phyloP scores from a whole-genome alignment of 2,888 invertebrate genomes.

The Seira musarum region DNA sequence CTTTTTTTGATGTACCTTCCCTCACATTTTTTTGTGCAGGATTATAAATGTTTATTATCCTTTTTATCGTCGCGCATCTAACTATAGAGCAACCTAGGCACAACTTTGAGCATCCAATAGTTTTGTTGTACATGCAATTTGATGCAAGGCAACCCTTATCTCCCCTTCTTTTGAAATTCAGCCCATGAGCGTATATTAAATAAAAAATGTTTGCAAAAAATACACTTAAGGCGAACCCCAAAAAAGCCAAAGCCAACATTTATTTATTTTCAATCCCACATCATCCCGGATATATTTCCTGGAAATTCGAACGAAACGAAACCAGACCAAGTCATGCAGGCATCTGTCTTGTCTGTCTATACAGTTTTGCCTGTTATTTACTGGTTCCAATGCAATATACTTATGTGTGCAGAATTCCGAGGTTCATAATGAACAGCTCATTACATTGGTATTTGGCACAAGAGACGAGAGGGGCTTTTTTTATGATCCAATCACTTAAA shows the following conservation, averaged over 20 bases:
- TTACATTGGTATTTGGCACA: constrained; percentile 39
- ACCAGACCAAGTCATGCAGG: too few relatives aligned
- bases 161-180: neutral
- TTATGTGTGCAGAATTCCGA: neutral
- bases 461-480: neutral
- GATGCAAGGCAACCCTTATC: constrained; percentile 21
- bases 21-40: neutral
- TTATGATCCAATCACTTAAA: too few relatives aligned
- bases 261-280: neutral
- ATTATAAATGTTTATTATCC: neutral
- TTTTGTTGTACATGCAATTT: neutral
- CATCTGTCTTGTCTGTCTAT: constrained; percentile 6
- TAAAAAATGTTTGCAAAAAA: neutral
- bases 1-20: neutral
- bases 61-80: neutral
- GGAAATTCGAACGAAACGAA: too few relatives aligned
- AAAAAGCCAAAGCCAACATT: constrained; percentile 17
- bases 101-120: neutral
- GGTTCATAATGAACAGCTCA: constrained; percentile 8
- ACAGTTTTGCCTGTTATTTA: neutral
- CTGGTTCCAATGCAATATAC: neutral
- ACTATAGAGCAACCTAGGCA: too few relatives aligned
- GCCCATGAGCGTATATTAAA: neutral
- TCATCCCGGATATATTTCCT: constrained; percentile 46
- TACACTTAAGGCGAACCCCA: neutral